Evolutionary conservation across 1,140 invertebrate genomes (phyloP), one percentile per base, ranked within the genome.

Genomic region (Psix sp.): DNA sequence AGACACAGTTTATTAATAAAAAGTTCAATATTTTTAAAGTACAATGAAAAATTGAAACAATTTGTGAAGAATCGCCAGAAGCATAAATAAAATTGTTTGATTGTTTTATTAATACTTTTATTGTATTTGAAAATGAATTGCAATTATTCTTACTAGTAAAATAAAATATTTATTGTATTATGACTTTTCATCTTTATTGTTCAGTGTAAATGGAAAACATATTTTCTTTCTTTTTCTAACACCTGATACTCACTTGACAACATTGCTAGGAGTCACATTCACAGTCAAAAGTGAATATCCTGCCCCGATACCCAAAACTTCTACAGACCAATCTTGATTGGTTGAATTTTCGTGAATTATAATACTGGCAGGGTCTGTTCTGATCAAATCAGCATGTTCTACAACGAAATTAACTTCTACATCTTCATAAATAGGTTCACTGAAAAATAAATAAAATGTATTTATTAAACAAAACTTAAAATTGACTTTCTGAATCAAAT

Each of bases 271-370:
- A 1, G 86, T 88, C 18, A 88, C 86, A 76, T 89, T 89, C 42
- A 89, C 86, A 6, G 83, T 88, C 7, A 91, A 79, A 26, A 89
- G 86, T 0, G 90, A 86, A 62, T 89, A 88, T 51, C 91, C 91
- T 4, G 91, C 88, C 24, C 81, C 87, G 1, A 88, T 81, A 13
- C 90, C 91, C 10, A 87, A 87, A 24, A 91, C 86, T 59, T 82
- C 82, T 54, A 92, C 87, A 33, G 87, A 84, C 74, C 89, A 86
- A 16, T 86, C 82, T 0, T 5, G 18, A 49, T 51, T 11, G 26
- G 7, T 20, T 21, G 26, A 29, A 17, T 62, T 33, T 14, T 42
- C 26, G 29, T 36, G 14, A 31, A 79, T 56, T 31, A 10, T 66
- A 60, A 86, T 65, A 56, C 63, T 74, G 10, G 63, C 10, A 14